Percentiles rank a stretch among this genome's conserved stretches.
Evolutionary conservation across 2,113 vertebrate species (phyloP).

Genomic region (Microtus ochrogaster): DNA sequence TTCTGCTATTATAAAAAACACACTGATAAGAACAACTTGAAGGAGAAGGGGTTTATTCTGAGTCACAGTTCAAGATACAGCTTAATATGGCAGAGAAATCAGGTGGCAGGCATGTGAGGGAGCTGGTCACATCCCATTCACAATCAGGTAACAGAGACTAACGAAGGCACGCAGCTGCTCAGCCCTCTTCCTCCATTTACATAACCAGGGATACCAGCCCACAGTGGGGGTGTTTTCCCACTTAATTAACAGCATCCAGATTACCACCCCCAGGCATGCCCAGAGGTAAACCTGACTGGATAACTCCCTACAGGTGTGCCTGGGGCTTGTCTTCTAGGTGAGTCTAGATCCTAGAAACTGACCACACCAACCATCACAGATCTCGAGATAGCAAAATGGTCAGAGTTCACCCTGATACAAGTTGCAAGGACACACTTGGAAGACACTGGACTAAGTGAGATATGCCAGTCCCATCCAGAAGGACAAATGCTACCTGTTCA

Average conservation of each 20-base stretch:
- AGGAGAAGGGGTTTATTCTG: background rate
- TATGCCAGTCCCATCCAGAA: background rate
- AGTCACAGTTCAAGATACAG: background rate
- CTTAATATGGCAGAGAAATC: background rate
- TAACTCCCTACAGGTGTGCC: background rate
- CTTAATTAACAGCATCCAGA: background rate
- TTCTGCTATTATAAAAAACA: background rate
- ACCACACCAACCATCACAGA: background rate
- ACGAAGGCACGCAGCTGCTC: background rate
- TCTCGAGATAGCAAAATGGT: background rate
- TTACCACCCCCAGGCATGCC: background rate
- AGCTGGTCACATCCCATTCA: background rate
- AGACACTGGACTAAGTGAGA: background rate
- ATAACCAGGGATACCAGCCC: background rate
- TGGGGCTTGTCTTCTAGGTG: background rate
- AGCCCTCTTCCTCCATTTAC: background rate
- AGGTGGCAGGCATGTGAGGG: background rate
- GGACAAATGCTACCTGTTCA: background rate
- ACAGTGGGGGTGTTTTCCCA: background rate
- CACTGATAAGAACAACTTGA: background rate
- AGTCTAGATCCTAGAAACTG: too few species aligned
- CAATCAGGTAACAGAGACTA: background rate
- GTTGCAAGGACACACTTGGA: background rate
- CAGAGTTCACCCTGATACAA: background rate
- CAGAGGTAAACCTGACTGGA: background rate